phyloP scores from a whole-genome alignment of 2,888 invertebrate species.

The Chromoteleia sp. region DNA sequence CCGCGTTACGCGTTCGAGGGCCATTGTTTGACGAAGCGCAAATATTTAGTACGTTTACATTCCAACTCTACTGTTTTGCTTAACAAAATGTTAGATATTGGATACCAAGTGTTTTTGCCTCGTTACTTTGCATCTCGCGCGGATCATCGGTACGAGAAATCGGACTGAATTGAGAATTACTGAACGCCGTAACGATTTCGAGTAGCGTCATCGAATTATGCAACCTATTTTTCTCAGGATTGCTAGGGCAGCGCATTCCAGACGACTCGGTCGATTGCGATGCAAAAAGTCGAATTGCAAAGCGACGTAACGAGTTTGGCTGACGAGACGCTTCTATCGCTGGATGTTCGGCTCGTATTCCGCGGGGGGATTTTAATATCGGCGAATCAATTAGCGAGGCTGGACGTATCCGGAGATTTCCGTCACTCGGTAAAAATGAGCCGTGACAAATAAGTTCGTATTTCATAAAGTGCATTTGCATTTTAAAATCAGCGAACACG shows the following conservation, averaged over 20 bases:
- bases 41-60: too few species aligned
- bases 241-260: background rate
- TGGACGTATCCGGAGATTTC: conserved; percentile 20
- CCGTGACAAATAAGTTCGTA: conserved; percentile 15
- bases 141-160: conserved; percentile 10
- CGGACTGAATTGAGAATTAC: conserved; percentile 23
- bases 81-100: conserved; percentile 1
- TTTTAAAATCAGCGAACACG: conserved; percentile 4
- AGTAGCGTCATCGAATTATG: conserved; percentile 30
- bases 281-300: conserved; percentile 30
- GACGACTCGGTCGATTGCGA: background rate
- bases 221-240: conserved; percentile 22
- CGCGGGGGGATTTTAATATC: conserved; percentile 13
- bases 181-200: background rate
- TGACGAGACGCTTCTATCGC: background rate
- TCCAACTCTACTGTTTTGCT: too few species aligned
- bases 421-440: conserved; percentile 8
- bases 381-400: conserved; percentile 16
- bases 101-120: background rate
- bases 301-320: conserved; percentile 19
- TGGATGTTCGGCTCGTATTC: conserved; percentile 12
- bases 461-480: conserved; percentile 12
- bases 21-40: too few species aligned
- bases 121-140: conserved; percentile 6
- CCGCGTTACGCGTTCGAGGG: too few species aligned